phyloP scores from a whole-genome alignment of 2,888 invertebrate species.

The Tortrix viridana region DNA sequence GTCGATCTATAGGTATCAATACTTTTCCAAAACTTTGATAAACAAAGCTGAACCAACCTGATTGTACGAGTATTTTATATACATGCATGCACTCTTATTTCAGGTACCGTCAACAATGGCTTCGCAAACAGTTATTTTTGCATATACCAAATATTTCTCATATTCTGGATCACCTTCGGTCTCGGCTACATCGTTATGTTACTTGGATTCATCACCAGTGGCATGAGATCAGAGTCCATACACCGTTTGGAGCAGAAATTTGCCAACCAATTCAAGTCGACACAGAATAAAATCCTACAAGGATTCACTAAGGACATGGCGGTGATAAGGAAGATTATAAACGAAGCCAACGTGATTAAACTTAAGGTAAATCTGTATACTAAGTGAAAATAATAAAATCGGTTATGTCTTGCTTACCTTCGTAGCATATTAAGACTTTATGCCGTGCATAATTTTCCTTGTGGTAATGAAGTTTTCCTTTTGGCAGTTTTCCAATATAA shows the following conservation, averaged over 20 bases:
- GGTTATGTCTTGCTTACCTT: conserved; percentile 15
- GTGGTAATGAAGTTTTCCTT: conserved; percentile 9
- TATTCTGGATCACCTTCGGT: conserved; percentile 96
- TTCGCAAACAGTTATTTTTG: conserved; percentile 86
- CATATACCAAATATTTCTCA: conserved; percentile 91
- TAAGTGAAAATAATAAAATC: conserved; percentile 13
- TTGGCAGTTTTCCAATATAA: conserved; percentile 1
- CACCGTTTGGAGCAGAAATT: conserved; percentile 90
- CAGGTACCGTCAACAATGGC: conserved; percentile 79
- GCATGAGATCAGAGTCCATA: conserved; percentile 89
- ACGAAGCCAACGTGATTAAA: conserved; percentile 92
- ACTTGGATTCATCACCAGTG: conserved; percentile 92
- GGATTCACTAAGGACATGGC: conserved; percentile 90
- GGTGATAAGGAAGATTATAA: conserved; percentile 89
- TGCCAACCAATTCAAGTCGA: conserved; percentile 89
- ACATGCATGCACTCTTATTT: conserved; percentile 42
- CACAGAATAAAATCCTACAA: conserved; percentile 90
- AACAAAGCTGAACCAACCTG: no score
- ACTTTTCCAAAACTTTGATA: no score
- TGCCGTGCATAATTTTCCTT: background rate
- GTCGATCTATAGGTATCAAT: no score
- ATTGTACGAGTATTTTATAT: no score
- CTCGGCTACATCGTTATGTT: conserved; percentile 96
- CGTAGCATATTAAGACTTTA: background rate
- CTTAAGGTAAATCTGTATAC: conserved; percentile 86